Evolutionary conservation across 2,888 invertebrate genomes (phyloP), one percentile per base, ranked within the genome.

Genomic region (Caenorhabditis zanzibari): DNA sequence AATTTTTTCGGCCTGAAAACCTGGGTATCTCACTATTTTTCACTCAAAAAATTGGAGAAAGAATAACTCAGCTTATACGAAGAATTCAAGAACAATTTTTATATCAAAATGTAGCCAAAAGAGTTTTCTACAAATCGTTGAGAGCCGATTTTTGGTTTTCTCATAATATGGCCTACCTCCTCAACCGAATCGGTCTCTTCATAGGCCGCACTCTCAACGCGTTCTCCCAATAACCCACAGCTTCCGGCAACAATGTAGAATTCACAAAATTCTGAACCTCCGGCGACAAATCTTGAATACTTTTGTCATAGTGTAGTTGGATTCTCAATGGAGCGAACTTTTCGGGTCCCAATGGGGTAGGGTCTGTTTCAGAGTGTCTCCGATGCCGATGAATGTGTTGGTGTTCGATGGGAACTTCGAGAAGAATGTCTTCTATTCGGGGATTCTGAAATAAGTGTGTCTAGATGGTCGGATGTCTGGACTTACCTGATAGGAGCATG

Each of bases 211-310:
- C 88, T 63, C 81, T 38, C 56, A 90, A 59, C 4, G 85, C 88
- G 14, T 80, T 77, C 72, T 89, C 88, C 90, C 90, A 90, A 73
- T 85, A 90, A 6, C 88, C 88, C 1, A 83, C 86, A 3, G 90
- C 90, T 26, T 87, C 85, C 0, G 90, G 90, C 3, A 90, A 56
- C 10, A 90, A 72, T 0, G 88, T 81, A 24, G 76, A 71, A 76
- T 87, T 88, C 66, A 89, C 85, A 76, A 85, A 89, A 32, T 61
- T 52, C 61, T 88, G 87, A 63, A 86, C 85, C 28, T 89, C 88
- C 0, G 35, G 59, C 0, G 84, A 71, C 38, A 89, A 63, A 26
- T 85, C 82, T 38, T 64, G 69, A 7, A 89, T 84, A 35, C 85
- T 87, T 52, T 85, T 82, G 56, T 89, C 88, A 49, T 85, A 88